Conservation (phyloP, 2,888 invertebrate species). For the Cheilosia vulpina region DNA sequence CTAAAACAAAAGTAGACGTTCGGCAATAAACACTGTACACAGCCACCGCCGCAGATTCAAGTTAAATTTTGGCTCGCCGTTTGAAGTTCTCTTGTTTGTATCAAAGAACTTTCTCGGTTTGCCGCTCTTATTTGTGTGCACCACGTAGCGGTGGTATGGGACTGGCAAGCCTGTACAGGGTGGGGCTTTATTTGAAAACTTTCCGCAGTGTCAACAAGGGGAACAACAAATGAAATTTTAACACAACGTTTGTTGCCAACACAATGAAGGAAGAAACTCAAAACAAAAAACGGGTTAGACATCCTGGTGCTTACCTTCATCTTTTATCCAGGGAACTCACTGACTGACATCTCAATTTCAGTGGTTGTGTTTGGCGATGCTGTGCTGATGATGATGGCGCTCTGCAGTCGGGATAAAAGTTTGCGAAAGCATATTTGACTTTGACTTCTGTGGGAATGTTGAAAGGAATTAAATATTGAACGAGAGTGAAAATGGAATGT, state of each 20-base stretch:
- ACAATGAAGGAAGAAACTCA: conserved; percentile 2
- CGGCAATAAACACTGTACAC: background rate
- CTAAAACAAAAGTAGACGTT: background rate
- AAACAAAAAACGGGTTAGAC: conserved; percentile 60
- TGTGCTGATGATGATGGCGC: conserved; percentile 24
- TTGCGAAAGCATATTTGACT: conserved; percentile 69
- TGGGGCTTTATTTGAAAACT: conserved; percentile 72
- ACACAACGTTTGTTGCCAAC: conserved; percentile 49
- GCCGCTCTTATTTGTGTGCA: conserved; percentile 38
- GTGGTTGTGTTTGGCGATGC: conserved; percentile 36
- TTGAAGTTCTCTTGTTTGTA: conserved; percentile 27
- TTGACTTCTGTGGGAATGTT: conserved; percentile 66
- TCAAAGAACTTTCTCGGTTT: conserved; percentile 54
- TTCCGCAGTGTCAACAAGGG: conserved; percentile 67
- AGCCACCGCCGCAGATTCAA: conserved; percentile 26
- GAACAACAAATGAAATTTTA: conserved; percentile 73
- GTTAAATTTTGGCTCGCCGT: conserved; percentile 21
- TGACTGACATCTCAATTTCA: conserved; percentile 75
- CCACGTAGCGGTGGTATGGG: background rate
- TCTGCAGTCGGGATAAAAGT: conserved; percentile 54
- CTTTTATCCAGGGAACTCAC: conserved; percentile 41
- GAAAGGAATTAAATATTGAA: conserved; percentile 70
- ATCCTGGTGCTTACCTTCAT: conserved; percentile 61
- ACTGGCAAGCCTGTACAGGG: conserved; percentile 1
- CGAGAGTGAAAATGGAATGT: conserved; percentile 65